phyloP scores from a whole-genome alignment of 2,888 invertebrate species.

The Phengaris arion region DNA sequence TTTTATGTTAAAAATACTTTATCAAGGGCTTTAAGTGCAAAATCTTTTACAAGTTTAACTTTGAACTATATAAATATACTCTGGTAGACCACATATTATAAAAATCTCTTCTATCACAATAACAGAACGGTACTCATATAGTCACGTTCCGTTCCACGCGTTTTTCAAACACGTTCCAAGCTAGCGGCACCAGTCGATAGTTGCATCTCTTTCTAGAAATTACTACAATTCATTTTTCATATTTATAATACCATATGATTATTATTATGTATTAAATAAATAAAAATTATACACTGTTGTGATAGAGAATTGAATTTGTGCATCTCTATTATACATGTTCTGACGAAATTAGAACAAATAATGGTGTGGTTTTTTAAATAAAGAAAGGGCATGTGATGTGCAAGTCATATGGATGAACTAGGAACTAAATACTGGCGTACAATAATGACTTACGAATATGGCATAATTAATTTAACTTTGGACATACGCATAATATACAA shows the following conservation, averaged over 20 bases:
- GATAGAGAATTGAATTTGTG: not conserved
- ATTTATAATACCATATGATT: not conserved
- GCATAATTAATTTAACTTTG: constrained; percentile 11
- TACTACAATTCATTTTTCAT: not conserved
- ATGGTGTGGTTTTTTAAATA: not conserved
- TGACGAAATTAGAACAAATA: not conserved
- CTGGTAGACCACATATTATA: constrained; percentile 2
- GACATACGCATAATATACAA: constrained; percentile 10
- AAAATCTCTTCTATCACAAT: constrained; percentile 20
- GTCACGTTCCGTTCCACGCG: not conserved
- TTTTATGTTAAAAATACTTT: not conserved
- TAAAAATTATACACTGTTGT: not conserved
- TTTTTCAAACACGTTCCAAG: not conserved
- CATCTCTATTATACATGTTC: not conserved
- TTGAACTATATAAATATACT: constrained; percentile 10
- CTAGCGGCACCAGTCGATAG: constrained; percentile 3
- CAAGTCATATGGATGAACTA: not conserved
- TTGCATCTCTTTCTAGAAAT: not conserved
- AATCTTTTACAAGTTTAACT: not conserved
- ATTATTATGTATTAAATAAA: not conserved
- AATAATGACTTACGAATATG: constrained; percentile 20
- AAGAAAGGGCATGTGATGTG: not conserved
- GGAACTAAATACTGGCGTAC: constrained; percentile 27
- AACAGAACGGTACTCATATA: not conserved
- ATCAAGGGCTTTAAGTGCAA: not conserved